Conservation (phyloP, 2,113 vertebrate species). For the Xiphophorus couchianus region DNA sequence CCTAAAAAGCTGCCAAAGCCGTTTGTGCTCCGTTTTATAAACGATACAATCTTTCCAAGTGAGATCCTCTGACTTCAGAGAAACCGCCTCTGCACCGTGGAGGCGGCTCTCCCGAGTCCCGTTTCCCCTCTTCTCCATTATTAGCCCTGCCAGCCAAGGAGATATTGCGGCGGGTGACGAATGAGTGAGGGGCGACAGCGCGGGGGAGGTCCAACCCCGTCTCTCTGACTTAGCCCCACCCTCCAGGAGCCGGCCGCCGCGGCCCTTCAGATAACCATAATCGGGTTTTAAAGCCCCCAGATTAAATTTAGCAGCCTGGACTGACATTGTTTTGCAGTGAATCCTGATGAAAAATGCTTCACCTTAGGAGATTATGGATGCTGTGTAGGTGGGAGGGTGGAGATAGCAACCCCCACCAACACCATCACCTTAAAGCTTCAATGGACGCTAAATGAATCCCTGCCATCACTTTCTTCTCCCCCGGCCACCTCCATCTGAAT, state of each 20-base stretch:
- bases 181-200: conserved; percentile 68
- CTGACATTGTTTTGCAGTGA: conserved; percentile 79
- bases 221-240: not conserved
- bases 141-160: conserved; percentile 76
- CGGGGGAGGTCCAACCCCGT: conserved; percentile 51
- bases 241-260: not conserved
- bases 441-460: conserved; percentile 59
- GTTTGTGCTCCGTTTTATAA: conserved; percentile 48
- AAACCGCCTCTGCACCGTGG: conserved; percentile 62
- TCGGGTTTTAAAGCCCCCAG: conserved; percentile 76
- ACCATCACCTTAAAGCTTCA: conserved; percentile 21
- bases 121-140: conserved; percentile 67
- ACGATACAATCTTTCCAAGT: conserved; percentile 49
- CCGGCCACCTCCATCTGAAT: conserved; percentile 11
- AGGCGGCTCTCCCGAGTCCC: conserved; percentile 70
- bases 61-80: conserved; percentile 42
- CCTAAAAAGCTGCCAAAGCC: conserved; percentile 58
- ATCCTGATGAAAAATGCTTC: conserved; percentile 78
- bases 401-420: conserved; percentile 18
- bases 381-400: conserved; percentile 40
- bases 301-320: conserved; percentile 79
- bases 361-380: conserved; percentile 63
- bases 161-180: conserved; percentile 76
- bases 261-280: conserved; percentile 75
- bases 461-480: conserved; percentile 41